Evolutionary conservation across 2,113 vertebrate genomes (phyloP), one percentile per base, ranked within the genome.

Genomic region (Sinocyclocheilus maitianheensis): DNA sequence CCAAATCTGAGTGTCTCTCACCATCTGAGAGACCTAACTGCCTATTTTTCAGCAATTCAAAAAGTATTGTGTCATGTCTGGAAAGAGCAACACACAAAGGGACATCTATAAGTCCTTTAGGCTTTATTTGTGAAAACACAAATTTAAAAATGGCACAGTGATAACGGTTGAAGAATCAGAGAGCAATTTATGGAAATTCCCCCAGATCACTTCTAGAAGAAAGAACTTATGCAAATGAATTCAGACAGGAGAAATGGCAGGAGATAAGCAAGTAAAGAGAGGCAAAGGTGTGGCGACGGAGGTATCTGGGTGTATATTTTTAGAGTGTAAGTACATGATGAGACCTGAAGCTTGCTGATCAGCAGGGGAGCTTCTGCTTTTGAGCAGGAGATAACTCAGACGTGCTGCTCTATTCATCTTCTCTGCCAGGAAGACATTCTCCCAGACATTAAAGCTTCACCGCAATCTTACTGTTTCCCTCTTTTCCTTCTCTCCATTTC

Each of bases 321-420:
- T 89, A 85, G 86, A 80, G 63, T 30, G 37, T 10, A 51, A 81
- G 84, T 43, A 60, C 60, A 80, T 76, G 77, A 85, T 77, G 85
- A 87, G 83, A 87, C 83, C 77, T 69, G 77, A 80, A 87, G 82
- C 82, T 72, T 34, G 55, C 55, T 60, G 60, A 84, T 84, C 85
- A 87, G 85, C 88, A 53, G 83, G 87, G 82, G 83, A 87, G 77
- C 72, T 65, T 55, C 65, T 62, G 81, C 55, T 85, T 86, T 82
- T 84, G 88, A 86, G 77, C 67, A 55, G 69, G 65, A 84, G 85
- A 89, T 89, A 86, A 87, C 75, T 89, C 85, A 65, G 67, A 60
- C 75, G 72, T 65, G 83, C 72, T 46, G 40, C 53, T 87, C 72
- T 75, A 87, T 89, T 89, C 83, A 89, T 89, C 86, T 89, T 85